Evolutionary conservation across 2,888 invertebrate genomes (phyloP), one percentile per base, ranked within the genome.

Genomic region (Pycnomerus fuliginosus): DNA sequence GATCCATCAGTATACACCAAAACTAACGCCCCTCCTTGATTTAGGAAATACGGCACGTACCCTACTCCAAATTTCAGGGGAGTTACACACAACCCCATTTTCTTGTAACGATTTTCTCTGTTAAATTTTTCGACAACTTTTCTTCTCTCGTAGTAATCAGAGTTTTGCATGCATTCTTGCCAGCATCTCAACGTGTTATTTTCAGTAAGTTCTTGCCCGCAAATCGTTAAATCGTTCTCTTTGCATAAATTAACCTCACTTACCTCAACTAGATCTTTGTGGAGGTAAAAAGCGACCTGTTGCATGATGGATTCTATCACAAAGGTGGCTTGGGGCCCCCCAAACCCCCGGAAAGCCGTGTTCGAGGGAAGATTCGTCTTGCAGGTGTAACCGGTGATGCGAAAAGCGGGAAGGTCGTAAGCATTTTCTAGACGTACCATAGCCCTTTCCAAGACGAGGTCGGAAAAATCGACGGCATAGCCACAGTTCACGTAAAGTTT

Each of bases 271-370:
- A 80, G 73, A 53, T 83, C 80, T 52, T 82, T 80, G 0, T 80
- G 77, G 13, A 92, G 73, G 55, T 76, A 80, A 17, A 77, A 76
- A 1, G 94, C 91, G 8, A 93, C 77, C 51, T 90, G 84, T 49
- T 85, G 76, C 23, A 90, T 78, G 56, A 90, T 84, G 53, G 77
- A 80, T 71, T 95, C 95, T 0, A 82, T 87, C 1, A 85, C 80
- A 64, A 89, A 87, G 91, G 93, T 91, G 16, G 87, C 92, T 56
- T 94, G 94, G 0, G 94, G 94, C 0, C 85, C 91, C 3, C 94
- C 94, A 62, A 93, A 94, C 1, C 93, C 93, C 58, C 96, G 77
- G 63, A 95, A 96, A 0, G 96, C 96, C 0, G 95, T 96, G 66
- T 93, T 93, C 0, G 93, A 92, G 0, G 93, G 85, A 33, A 91